Evolutionary conservation across 1,140 invertebrate species (phyloP), one percentile per base, ranked within the genome.

Genomic region (Drosophila kepulauana): DNA sequence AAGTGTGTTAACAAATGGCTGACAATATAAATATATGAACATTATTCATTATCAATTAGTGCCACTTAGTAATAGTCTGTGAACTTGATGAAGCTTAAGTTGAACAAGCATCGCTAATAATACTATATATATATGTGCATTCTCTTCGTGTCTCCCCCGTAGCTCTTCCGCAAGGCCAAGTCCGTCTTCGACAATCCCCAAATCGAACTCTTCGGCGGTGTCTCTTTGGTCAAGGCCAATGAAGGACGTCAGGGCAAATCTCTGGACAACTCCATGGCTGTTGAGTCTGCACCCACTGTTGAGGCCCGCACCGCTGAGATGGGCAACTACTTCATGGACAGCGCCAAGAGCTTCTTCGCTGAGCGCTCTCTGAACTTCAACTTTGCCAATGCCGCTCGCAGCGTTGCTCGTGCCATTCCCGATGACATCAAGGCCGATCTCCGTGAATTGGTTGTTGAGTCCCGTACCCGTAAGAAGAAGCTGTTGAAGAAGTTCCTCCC

Each of bases 381-480:
- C 90, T 93, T 95, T 54, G 93, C 93, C 43, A 93, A 93, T 49
- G 93, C 94, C 8, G 94, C 94, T 8, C 93, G 94, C 70, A 93
- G 93, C 49, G 78, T 95, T 7, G 87, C 87, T 33, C 89, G 91
- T 35, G 93, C 84, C 54, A 92, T 94, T 48, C 92, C 93, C 61
- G 92, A 93, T 91, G 94, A 94, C 58, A 80, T 95, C 62, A 94
- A 94, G 81, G 84, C 93, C 54, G 92, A 94, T 78, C 93, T 94
- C 11, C 93, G 93, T 48, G 93, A 94, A 51, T 93, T 95, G 71
- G 91, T 94, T 35, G 93, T 94, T 62, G 95, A 95, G 94, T 95
- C 94, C 93, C 95, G 94, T 59, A 94, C 95, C 73, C 94, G 94
- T 62, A 95, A 94, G 92, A 95, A 95, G 93, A 95, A 95, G 92